Evolutionary conservation across 2,888 invertebrate genomes (phyloP), one percentile per base, ranked within the genome.

Genomic region (Xylocampa areola): DNA sequence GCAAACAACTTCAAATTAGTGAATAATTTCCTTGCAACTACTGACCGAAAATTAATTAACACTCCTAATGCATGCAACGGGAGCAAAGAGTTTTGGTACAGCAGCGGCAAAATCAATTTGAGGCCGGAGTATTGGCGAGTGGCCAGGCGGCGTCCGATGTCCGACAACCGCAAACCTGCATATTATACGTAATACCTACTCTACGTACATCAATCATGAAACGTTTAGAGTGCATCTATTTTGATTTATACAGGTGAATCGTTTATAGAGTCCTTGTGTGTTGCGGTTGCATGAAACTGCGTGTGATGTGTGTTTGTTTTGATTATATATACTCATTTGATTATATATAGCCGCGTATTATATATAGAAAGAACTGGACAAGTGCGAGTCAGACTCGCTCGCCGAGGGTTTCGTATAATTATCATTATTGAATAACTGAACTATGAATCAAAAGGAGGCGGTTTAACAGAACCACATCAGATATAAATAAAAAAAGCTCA

Each of bases 91-190:
- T 89, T 87, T 86, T 79, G 79, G 79, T 84, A 84, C 81, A 83
- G 81, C 81, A 81, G 79, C 75, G 79, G 86, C 84, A 87, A 88
- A 92, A 92, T 92, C 92, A 92, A 92, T 92, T 92, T 91, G 87
- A 89, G 88, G 88, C 84, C 89, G 80, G 77, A 75, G 77, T 79
- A 82, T 88, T 92, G 92, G 92, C 92, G 64, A 57, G 53, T 57
- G 81, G 86, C 92, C 92, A 91, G 81, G 55, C 74, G 58, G 71
- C 76, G 74, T 79, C 80, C 85, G 76, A 74, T 79, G 77, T 79
- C 83, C 80, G 72, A 76, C 74, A 70, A 76, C 81, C 82, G 75
- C 85, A 78, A 81, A 82, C 79, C 80, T 84, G 80, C 81, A 86
- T 83, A 84, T 83, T 82, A 83, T 77, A 73, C 78, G 60, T 74